phyloP scores from a whole-genome alignment of 2,888 invertebrate genomes.

The Ecdyonurus torrentis region DNA sequence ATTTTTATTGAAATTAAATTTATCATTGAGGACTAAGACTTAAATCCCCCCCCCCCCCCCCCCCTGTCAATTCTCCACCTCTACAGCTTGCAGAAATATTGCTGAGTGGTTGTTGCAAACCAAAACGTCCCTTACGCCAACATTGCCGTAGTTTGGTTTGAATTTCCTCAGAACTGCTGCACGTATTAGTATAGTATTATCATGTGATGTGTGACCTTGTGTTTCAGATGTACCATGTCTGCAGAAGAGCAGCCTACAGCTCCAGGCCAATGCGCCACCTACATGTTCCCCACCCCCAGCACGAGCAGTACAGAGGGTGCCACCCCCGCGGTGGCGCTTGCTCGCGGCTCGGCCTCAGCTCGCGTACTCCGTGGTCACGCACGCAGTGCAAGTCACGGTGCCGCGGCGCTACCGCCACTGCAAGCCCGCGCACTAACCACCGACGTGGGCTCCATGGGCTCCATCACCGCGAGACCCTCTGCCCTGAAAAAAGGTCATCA shows the following conservation, averaged over 20 bases:
- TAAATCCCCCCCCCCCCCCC: too few species aligned
- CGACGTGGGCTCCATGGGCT: slow-evolving; percentile 19
- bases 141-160: too few species aligned
- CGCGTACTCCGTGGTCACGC: slow-evolving; percentile 37
- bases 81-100: too few species aligned
- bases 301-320: slow-evolving; percentile 12
- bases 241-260: neutral
- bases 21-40: too few species aligned
- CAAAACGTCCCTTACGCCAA: too few species aligned
- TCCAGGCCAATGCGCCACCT: slow-evolving; percentile 18
- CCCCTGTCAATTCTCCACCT: too few species aligned
- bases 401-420: slow-evolving; percentile 30
- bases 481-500: slow-evolving; percentile 63
- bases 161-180: too few species aligned
- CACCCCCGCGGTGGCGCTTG: slow-evolving; percentile 9
- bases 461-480: slow-evolving; percentile 30
- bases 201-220: neutral
- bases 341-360: slow-evolving; percentile 19
- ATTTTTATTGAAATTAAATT: too few species aligned
- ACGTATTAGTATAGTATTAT: neutral
- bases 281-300: slow-evolving; percentile 17
- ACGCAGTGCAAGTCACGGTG: slow-evolving; percentile 70
- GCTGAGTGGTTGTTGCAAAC: too few species aligned
- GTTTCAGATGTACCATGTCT: slow-evolving; percentile 39
- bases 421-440: slow-evolving; percentile 24